These are phyloP conservation scores for Astur gentilis DNA, from an alignment of 2,113 vertebrate genomes.

Conservation along the genomic window DNA sequence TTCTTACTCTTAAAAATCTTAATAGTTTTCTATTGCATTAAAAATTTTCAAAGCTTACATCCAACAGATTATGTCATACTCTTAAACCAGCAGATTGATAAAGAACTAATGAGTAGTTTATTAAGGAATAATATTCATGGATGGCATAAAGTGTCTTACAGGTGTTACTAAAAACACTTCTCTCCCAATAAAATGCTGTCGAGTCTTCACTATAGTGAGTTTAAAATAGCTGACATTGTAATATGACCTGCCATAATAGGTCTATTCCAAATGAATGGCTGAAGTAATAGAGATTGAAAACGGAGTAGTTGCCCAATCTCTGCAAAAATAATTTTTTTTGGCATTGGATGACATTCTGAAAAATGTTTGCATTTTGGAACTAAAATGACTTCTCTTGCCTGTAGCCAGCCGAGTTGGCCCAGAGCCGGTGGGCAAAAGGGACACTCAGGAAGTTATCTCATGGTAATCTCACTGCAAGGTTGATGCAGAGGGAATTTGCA, in stretches of 20 bases:
- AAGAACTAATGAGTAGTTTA: not conserved
- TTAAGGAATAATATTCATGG: not conserved
- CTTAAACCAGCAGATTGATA: not conserved
- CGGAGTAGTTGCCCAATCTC: not conserved
- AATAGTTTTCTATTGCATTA: not conserved
- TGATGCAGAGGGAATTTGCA: not conserved
- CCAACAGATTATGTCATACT: not conserved
- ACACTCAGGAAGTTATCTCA: not conserved
- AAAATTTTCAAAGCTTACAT: not conserved
- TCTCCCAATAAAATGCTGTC: not conserved
- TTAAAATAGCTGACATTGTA: slow-evolving; percentile 27
- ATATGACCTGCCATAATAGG: not conserved
- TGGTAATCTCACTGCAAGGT: not conserved
- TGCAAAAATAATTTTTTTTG: not conserved
- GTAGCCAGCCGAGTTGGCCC: not conserved
- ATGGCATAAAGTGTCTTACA: not conserved
- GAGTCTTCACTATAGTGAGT: not conserved
- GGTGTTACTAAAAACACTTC: not conserved
- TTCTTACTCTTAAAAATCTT: not conserved
- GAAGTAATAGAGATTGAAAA: slow-evolving; percentile 43
- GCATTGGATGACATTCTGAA: slow-evolving; percentile 14
- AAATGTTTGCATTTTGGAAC: slow-evolving; percentile 42
- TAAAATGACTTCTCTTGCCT: slow-evolving; percentile 34
- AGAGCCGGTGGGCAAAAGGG: not conserved
- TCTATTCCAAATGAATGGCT: slow-evolving; percentile 22